Percentiles rank a stretch among this genome's conserved stretches.
Conservation (phyloP, 2,113 vertebrate species). For the Psephotus haematonotus region DNA sequence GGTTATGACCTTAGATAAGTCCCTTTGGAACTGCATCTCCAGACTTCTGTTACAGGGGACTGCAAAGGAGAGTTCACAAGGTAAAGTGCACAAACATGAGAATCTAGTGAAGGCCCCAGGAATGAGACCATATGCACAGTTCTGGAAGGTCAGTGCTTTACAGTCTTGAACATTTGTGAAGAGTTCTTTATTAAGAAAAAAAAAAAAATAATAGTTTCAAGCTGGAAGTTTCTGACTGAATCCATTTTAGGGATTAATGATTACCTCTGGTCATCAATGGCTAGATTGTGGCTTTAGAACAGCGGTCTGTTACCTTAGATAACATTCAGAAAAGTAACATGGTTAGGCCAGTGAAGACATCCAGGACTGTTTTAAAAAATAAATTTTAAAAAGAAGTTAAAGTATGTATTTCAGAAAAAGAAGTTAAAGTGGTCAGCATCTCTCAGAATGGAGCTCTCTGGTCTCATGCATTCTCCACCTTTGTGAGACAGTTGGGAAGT, state of each 20-base stretch:
- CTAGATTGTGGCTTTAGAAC: not conserved
- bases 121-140: not conserved
- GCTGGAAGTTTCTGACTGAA: not conserved
- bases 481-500: slow-evolving; percentile 7
- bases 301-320: not conserved
- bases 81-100: not conserved
- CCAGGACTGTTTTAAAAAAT: not conserved
- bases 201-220: not conserved
- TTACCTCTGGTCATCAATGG: not conserved
- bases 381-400: not conserved
- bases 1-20: not conserved
- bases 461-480: not conserved
- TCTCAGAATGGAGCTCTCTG: not conserved
- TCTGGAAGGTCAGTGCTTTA: not conserved
- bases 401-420: not conserved
- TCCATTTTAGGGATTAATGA: not conserved
- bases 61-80: not conserved
- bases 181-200: not conserved
- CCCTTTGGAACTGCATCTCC: not conserved
- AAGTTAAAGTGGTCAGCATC: not conserved
- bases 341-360: not conserved
- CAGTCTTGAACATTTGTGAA: not conserved
- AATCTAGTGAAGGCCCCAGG: not conserved
- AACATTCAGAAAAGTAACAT: not conserved
- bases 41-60: not conserved